Conservation (phyloP, 2,113 vertebrate genomes). For the Camelus bactrianus region DNA sequence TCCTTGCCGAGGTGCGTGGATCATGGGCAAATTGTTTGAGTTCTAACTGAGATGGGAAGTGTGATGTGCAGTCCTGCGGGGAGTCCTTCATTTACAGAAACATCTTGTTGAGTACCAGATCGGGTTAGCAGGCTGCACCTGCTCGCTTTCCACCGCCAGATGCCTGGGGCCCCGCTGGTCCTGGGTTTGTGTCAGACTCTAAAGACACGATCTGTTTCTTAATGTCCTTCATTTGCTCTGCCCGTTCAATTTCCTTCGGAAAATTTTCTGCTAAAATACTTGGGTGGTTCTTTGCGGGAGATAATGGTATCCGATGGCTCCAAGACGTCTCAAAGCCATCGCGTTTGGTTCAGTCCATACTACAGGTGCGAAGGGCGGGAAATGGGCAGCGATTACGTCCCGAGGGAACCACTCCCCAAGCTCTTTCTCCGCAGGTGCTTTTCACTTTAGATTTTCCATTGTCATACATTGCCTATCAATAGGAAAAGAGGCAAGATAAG, state of each 20-base stretch:
- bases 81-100: conserved; percentile 30
- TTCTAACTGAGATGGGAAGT: neutral
- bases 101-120: neutral
- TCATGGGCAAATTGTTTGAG: neutral
- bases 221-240: conserved; percentile 11
- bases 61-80: neutral
- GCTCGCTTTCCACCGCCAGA: neutral
- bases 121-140: neutral
- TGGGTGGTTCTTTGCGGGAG: neutral
- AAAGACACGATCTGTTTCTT: neutral
- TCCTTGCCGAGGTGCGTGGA: neutral
- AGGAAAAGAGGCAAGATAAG: neutral
- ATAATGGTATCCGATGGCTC: neutral
- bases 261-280: neutral
- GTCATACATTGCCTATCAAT: neutral
- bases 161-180: neutral
- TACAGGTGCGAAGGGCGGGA: neutral
- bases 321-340: neutral
- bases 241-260: neutral
- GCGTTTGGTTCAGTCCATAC: neutral
- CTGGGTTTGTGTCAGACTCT: neutral
- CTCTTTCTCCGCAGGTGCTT: neutral
- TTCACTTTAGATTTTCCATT: neutral
- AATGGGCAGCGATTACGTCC: fast-evolving
- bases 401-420: fast-evolving